Evolutionary conservation across 1,140 invertebrate species (phyloP).

Genomic region (Nasonia vitripennis): DNA sequence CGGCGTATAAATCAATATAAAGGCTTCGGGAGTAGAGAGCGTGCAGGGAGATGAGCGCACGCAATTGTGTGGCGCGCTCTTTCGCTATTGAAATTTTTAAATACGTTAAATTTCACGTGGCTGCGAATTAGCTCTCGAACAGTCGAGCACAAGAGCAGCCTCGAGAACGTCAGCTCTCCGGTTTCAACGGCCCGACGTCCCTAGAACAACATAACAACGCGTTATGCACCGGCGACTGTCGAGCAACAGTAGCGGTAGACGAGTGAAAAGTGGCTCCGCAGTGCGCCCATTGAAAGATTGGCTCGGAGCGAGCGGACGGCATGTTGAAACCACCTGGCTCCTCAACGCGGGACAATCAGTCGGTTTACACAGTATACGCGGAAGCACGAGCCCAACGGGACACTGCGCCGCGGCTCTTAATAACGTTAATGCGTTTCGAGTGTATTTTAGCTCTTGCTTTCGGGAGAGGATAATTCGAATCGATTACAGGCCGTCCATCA

Average conservation of each 20-base stretch:
- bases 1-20: conserved; percentile 7
- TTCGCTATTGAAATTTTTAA: no score
- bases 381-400: conserved; percentile 6
- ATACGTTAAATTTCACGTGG: no score
- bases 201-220: background rate
- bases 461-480: no score
- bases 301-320: conserved; percentile 21
- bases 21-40: background rate
- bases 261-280: background rate
- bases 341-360: conserved; percentile 14
- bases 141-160: no score
- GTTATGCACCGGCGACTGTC: background rate
- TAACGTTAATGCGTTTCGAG: no score
- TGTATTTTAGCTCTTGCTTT: no score
- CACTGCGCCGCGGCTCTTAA: background rate
- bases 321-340: conserved; percentile 57
- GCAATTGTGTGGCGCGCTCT: background rate
- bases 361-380: background rate
- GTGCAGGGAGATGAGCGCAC: background rate
- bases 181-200: no score
- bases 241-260: no score
- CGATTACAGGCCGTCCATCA: no score
- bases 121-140: no score
- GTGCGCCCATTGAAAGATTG: conserved; percentile 3
- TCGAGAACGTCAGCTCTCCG: no score